These are phyloP conservation scores for Leucozona laternaria DNA, from an alignment of 2,888 invertebrate genomes.

Conservation along the genomic window DNA sequence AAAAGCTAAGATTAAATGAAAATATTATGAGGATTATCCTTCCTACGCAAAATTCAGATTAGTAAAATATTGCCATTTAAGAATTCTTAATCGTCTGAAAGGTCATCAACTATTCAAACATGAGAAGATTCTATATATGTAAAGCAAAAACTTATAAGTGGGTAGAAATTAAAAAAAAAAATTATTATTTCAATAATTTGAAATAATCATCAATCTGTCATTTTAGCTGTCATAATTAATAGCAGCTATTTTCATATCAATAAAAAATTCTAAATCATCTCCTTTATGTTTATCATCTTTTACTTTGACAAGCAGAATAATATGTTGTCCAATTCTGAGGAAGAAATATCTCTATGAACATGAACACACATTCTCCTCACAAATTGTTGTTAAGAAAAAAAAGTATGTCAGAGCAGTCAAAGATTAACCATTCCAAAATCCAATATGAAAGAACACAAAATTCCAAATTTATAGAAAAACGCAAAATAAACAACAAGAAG, in stretches of 20 bases:
- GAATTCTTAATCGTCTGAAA: neutral
- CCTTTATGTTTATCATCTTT: neutral
- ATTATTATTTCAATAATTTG: neutral
- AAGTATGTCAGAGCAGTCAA: slow-evolving; percentile 55
- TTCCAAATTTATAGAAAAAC: neutral
- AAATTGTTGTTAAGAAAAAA: slow-evolving; percentile 8
- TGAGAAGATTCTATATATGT: neutral
- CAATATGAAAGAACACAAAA: neutral
- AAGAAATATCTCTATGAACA: neutral
- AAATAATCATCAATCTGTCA: neutral
- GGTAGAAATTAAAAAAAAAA: neutral
- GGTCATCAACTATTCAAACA: neutral
- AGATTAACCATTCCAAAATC: slow-evolving; percentile 25
- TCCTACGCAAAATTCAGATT: too few species aligned
- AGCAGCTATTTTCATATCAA: neutral
- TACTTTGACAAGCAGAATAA: neutral
- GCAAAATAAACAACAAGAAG: neutral
- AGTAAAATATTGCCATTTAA: too few species aligned
- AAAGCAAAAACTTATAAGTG: neutral
- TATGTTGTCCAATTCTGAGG: neutral
- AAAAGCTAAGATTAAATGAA: too few species aligned
- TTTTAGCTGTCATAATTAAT: neutral
- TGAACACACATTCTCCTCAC: neutral
- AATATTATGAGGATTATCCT: too few species aligned
- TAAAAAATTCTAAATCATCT: neutral